Base-by-base conservation (phyloP, 2,113 vertebrate species). In the Podiceps cristatus region DNA sequence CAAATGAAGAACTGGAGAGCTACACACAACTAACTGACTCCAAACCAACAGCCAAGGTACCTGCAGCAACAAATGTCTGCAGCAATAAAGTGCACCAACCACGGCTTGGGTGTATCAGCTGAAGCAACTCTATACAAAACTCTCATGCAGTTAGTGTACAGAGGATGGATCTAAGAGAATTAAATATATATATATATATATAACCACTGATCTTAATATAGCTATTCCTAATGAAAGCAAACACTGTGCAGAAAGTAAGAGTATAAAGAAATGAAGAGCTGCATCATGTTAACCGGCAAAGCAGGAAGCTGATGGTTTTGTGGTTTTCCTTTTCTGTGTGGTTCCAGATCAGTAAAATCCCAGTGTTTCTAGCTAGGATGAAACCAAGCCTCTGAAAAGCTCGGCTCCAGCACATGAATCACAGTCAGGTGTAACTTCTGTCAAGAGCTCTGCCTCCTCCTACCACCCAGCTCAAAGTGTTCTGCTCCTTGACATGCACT, bases 301-400 rank as follows among this genome's bases (percentile, higher is more conserved):
- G n/a, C 55, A 88, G 86, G 50, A 92, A 95, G 69, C 66, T 88
- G 86, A 88, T 50, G 78, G 62, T 31, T 93, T 91, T 71, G 87
- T 79, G 56, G 69, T 86, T 95, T 86, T 78, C 83, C 86, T 82
- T 44, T 82, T 20, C 66, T 86, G 17, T 40, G 52, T 60, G 56
- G 45, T 66, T 93, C 66, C 71, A 88, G 69, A 74, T 66, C 25
- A 91, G 60, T 56, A 69, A 81, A 94, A 91, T 14, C 50, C 45
- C 74, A 35, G 14, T 11, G 50, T 29, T 93, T 58, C 83, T 15
- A 59, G 42, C 44, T 77, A 63, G 58, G 59, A 75, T 18, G 27
- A 90, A 78, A 40, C 24, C 2, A 1, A 35, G 52, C 15, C 63
- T 49, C 52, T 72, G 37, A 74, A 67, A 37, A 81, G n/a, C 52